phyloP scores from a whole-genome alignment of 2,888 invertebrate genomes.

The Spialia ferax region DNA sequence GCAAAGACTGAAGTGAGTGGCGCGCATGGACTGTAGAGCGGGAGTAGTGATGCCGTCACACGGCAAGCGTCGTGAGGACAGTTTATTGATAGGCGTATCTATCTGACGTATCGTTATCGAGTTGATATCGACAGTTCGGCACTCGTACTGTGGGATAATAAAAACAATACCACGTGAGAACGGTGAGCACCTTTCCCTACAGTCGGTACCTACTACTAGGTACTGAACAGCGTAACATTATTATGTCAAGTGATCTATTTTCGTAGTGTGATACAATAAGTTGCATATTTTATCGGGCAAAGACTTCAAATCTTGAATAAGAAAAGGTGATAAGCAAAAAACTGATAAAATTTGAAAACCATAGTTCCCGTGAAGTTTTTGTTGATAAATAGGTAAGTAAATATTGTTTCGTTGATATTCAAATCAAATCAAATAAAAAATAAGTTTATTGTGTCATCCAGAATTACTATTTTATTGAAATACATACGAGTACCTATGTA shows the following conservation, averaged over 20 bases:
- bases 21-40: conserved; percentile 46
- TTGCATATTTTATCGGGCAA: conserved; percentile 77
- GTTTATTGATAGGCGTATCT: conserved; percentile 55
- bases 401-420: background rate
- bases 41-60: conserved; percentile 43
- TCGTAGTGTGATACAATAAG: conserved; percentile 69
- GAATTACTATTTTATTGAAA: no score
- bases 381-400: background rate
- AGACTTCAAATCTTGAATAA: conserved; percentile 56
- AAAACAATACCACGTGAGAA: conserved; percentile 84
- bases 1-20: conserved; percentile 37
- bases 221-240: conserved; percentile 50
- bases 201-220: conserved; percentile 66
- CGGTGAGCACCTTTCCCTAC: conserved; percentile 57
- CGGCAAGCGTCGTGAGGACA: conserved; percentile 43
- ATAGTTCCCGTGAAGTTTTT: background rate
- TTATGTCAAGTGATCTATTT: conserved; percentile 74
- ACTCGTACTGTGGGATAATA: conserved; percentile 67
- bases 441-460: no score
- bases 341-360: conserved; percentile 12
- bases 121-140: conserved; percentile 60
- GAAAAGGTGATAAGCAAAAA: conserved; percentile 32
- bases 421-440: no score
- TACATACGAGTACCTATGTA: no score
- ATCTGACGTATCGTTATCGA: conserved; percentile 59